Evolutionary conservation across 2,113 vertebrate species (phyloP).

Genomic region (Ranitomeya imitator): DNA sequence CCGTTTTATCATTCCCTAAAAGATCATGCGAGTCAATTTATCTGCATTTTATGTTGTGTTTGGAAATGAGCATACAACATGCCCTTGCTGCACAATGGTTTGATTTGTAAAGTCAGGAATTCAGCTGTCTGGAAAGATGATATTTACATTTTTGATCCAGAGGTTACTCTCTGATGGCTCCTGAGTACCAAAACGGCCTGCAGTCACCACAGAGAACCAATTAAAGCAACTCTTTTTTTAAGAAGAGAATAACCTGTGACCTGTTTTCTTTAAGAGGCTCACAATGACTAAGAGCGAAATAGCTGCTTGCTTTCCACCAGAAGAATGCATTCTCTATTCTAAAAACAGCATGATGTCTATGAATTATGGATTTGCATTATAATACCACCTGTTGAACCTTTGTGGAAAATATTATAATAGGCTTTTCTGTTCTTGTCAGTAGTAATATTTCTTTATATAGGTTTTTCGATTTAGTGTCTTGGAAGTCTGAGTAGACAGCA

Average conservation of each 20-base stretch:
- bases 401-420: conserved; percentile 36
- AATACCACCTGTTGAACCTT: conserved; percentile 25
- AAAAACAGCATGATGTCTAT: background rate
- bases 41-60: conserved; percentile 35
- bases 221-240: conserved; percentile 13
- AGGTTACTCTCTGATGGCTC: background rate
- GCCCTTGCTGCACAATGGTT: background rate
- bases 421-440: background rate
- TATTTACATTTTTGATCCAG: conserved; percentile 30
- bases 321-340: background rate
- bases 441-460: conserved; percentile 11
- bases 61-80: background rate
- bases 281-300: conserved; percentile 2
- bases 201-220: background rate
- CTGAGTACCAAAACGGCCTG: background rate
- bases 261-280: conserved; percentile 34
- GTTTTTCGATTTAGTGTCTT: background rate
- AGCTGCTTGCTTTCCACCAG: background rate
- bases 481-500: background rate
- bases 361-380: conserved; percentile 17
- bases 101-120: conserved; percentile 12
- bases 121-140: background rate
- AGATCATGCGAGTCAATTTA: conserved; percentile 5
- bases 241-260: conserved; percentile 17
- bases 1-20: background rate